Base-by-base conservation (phyloP, 2,113 vertebrate species). In the Channa maculata region DNA sequence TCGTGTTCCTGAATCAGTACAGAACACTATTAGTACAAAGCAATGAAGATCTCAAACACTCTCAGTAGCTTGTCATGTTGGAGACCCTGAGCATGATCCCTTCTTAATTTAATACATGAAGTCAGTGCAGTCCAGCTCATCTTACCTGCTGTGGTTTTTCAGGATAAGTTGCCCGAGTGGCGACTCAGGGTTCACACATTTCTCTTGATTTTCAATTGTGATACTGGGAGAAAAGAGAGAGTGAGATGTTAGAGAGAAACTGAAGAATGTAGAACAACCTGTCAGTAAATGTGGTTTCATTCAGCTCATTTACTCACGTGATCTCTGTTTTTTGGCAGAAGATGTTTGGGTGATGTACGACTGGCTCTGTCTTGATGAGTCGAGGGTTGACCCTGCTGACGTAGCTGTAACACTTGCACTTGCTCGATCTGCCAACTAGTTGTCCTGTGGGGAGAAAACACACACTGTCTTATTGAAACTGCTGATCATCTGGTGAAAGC, bases 301-400 rank as follows among this genome's bases (percentile, higher is more conserved):
- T 41, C 1, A 58, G 36, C 37, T 68, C n/a, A 10, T 50, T 33
- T 6, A 70, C 77, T 80, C 63, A 84, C 82, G 72, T 84, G 5
- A 84, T 80, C 0, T 84, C 72, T 7, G 13, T 50, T 0, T 33
- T 15, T 43, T 58, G 41, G 36, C 82, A 84, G 77, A 73, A 84
- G 72, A 14, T 14, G 10, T 49, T 72, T 3, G 62, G 71, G 0
- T 37, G 3, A 52, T 68, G 11, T 6, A 84, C 5, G 3, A 38
- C 4, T 1, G 48, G 57, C n/a, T 41, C 13, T 10, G 5, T 0
- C 24, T 13, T 39, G n/a, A 80, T 49, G 15, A 44, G 5, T 24
- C 10, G 1, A 1, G 1, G 2, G 36, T 2, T 24, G 44, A 67
- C 24, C 0, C 8, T 36, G 61, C 37, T 13, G 8, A 66, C 12